These are phyloP conservation scores for Corythoichthys haematopterus DNA, from an alignment of 2,113 vertebrate species.

Conservation along the genomic window DNA sequence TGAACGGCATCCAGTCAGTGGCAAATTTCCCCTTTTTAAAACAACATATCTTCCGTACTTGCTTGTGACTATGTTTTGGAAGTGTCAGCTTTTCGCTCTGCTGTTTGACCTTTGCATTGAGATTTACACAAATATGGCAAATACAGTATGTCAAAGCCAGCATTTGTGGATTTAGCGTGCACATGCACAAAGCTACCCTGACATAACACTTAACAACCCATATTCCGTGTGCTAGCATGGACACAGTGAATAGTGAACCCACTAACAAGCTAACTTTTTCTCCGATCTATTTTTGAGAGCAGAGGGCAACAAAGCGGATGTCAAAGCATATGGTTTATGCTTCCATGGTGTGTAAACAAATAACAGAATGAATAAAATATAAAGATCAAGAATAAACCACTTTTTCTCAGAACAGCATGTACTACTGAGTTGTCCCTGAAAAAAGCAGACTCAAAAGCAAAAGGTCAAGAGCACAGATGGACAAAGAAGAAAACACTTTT, in stretches of 20 bases:
- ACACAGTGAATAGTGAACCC: neutral
- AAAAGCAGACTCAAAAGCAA: neutral
- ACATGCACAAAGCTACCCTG: neutral
- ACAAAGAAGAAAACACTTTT: neutral
- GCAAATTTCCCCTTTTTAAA: too few relatives aligned
- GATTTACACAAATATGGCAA: neutral
- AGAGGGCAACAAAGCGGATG: slow-evolving; percentile 10
- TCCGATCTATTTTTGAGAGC: neutral
- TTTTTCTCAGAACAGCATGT: neutral
- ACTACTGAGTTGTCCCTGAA: neutral
- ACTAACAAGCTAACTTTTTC: neutral
- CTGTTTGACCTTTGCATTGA: slow-evolving; percentile 2
- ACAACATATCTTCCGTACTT: too few relatives aligned
- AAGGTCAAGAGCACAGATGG: neutral
- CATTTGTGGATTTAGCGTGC: neutral
- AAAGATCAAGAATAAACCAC: neutral
- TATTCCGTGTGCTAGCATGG: neutral
- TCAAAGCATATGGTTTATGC: slow-evolving; percentile 14
- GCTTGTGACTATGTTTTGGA: neutral
- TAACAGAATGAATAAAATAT: slow-evolving; percentile 27
- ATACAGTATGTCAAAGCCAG: neutral
- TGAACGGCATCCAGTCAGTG: neutral
- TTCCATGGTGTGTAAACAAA: slow-evolving; percentile 27
- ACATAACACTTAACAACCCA: neutral
- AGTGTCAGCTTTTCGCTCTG: neutral